These are phyloP conservation scores for Temnothorax longispinosus DNA, from an alignment of 1,140 invertebrate species.

Conservation along the genomic window DNA sequence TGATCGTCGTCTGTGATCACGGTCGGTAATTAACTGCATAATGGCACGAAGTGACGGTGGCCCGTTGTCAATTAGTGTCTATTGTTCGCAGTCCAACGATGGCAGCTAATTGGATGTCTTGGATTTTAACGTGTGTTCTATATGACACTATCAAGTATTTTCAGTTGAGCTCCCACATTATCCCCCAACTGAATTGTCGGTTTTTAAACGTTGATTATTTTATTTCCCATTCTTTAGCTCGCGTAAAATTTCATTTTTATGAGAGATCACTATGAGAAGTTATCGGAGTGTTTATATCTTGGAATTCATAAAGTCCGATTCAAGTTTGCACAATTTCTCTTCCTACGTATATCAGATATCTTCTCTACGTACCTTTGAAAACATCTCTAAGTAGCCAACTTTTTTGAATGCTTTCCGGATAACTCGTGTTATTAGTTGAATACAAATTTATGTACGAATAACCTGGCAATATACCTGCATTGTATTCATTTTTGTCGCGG, in stretches of 20 bases:
- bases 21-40: constrained; percentile 58
- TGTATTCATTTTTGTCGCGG: constrained; percentile 27
- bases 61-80: constrained; percentile 58
- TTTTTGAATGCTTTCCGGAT: not conserved
- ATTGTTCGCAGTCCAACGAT: constrained; percentile 45
- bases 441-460: constrained; percentile 28
- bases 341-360: not conserved
- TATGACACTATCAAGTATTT: not conserved
- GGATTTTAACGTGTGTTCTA: constrained; percentile 42
- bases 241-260: not conserved
- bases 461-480: not conserved
- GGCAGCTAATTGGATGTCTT: constrained; percentile 48
- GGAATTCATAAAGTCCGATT: not conserved
- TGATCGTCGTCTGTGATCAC: constrained; percentile 55
- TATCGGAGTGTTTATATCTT: not conserved
- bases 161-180: not conserved
- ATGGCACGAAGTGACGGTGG: constrained; percentile 56
- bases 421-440: constrained; percentile 28
- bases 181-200: not conserved
- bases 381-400: not conserved
- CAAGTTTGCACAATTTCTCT: not conserved
- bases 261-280: not conserved
- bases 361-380: too few species aligned
- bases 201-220: not conserved
- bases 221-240: not conserved